These are phyloP conservation scores for Pluvialis apricaria DNA, from an alignment of 2,113 vertebrate species.

Conservation along the genomic window DNA sequence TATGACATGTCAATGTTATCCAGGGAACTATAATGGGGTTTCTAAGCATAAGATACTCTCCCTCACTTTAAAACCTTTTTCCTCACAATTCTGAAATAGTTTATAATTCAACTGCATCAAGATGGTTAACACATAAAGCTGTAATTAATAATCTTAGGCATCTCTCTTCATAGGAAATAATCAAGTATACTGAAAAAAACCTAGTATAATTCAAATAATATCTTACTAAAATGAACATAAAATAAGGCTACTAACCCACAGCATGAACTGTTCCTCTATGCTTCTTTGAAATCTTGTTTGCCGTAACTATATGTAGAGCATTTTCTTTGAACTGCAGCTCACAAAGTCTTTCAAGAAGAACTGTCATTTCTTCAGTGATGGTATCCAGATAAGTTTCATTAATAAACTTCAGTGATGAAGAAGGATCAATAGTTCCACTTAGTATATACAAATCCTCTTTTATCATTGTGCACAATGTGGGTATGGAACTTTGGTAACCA, in stretches of 20 bases:
- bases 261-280: constrained; percentile 76
- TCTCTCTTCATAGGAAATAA: background rate
- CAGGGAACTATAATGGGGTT: background rate
- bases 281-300: constrained; percentile 78
- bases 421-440: constrained; percentile 74
- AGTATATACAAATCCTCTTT: constrained; percentile 84
- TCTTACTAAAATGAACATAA: background rate
- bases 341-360: constrained; percentile 83
- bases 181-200: background rate
- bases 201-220: background rate
- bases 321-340: constrained; percentile 84
- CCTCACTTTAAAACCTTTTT: background rate
- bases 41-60: background rate
- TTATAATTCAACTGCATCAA: background rate
- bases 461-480: constrained; percentile 78
- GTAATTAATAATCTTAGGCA: background rate
- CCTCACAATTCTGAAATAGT: background rate
- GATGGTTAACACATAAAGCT: background rate
- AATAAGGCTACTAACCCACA: constrained; percentile 73
- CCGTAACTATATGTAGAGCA: constrained; percentile 70
- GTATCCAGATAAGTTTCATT: constrained; percentile 85
- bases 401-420: constrained; percentile 80
- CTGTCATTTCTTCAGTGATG: constrained; percentile 79
- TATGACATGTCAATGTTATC: background rate
- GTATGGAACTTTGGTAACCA: constrained; percentile 71